Evolutionary conservation across 1,140 invertebrate species (phyloP), one percentile per base, ranked within the genome.

Genomic region (Lordiphosa mommai): DNA sequence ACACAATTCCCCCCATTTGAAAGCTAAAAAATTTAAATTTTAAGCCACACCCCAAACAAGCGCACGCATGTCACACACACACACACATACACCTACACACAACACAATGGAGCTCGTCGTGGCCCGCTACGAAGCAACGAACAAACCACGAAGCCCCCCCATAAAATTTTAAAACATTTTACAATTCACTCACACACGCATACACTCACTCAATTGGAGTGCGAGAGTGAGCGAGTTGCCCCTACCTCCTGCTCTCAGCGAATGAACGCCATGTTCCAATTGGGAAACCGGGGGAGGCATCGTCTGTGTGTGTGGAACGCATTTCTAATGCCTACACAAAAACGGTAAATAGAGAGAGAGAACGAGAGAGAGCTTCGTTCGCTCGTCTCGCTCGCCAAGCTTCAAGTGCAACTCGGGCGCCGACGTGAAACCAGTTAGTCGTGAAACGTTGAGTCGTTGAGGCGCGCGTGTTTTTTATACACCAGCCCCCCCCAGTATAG

Each of bases 1-100:
- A 76, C 71, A 63, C 66, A 58, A 74, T 82, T 82, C 59, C 69
- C 64, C 60, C 65, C 68, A 61, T 80, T 80, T 82, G 63, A 80
- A 86, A 86, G 43, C 61, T 51, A 76, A 82, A 84, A 76, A 80
- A 87, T 87, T 87, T 87, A 87, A 87, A 87, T 87, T 87, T 87
- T 87, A 87, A 87, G 84, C 84, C 84, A 87, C 84, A 72, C 84
- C 84, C 67, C 67, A 64, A 74, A 85, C 68, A 85, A 80, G 72
- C 77, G 72, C 79, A 84, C 79, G 76, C 73, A 79, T 73, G 65
- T 64, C 33, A 53, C 68, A 65, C 67, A 71, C 37, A 55, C 63
- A 69, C 59, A 44, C 66, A 60, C 53, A 34, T 33, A 59, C 44
- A 61, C 51, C 34, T 48, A 56, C 36, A 37, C 38, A 13, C 36